Evolutionary conservation across 2,888 invertebrate genomes (phyloP).

Genomic region (Chironomus riparius): DNA sequence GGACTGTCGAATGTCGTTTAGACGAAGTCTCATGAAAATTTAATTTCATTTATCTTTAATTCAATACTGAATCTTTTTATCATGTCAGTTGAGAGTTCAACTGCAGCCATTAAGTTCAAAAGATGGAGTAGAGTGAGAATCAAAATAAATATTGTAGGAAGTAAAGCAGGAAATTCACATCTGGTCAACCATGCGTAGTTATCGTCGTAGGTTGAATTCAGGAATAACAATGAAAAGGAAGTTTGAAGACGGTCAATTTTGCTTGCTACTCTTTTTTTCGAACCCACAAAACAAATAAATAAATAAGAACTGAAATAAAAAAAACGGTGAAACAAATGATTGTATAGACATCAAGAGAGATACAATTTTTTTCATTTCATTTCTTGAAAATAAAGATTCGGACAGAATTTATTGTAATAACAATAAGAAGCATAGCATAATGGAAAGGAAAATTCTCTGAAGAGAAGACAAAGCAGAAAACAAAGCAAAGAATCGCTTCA

Average conservation of each 20-base stretch:
- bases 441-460: not conserved
- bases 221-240: not conserved
- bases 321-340: constrained; percentile 1
- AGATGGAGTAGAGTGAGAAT: not conserved
- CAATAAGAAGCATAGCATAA: not conserved
- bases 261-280: not conserved
- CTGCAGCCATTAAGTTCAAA: not conserved
- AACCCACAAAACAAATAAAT: not conserved
- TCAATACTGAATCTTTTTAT: not conserved
- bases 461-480: not conserved
- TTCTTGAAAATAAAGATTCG: not conserved
- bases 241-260: not conserved
- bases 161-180: not conserved
- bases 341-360: too few species aligned
- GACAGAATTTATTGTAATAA: not conserved
- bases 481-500: constrained; percentile 12
- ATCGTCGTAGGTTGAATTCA: not conserved
- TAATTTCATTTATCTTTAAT: not conserved
- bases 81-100: not conserved
- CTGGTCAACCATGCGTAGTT: constrained; percentile 3
- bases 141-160: not conserved
- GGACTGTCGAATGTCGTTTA: not conserved
- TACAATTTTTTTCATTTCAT: not conserved
- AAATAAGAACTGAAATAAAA: constrained; percentile 8
- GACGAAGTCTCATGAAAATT: not conserved